Percentiles rank a stretch among this genome's conserved stretches.
Conservation (phyloP, 2,888 invertebrate species). For the Plebejus melissa region DNA sequence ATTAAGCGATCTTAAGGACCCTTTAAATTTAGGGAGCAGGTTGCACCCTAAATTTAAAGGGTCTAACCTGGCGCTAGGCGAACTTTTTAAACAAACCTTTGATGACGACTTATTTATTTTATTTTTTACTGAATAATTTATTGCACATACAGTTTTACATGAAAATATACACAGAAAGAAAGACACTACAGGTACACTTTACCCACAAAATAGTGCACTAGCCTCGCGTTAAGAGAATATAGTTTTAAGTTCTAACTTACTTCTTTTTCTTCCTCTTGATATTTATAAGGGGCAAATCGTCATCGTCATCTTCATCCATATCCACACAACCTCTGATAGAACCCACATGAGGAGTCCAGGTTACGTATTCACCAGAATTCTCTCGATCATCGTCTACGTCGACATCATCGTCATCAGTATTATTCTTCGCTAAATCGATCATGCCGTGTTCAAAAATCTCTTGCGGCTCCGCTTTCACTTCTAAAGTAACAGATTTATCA, state of each 20-base stretch:
- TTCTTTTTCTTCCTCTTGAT: background rate
- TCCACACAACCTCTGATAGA: background rate
- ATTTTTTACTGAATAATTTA: too few relatives aligned
- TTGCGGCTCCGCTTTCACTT: conserved; percentile 20
- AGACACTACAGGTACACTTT: too few relatives aligned
- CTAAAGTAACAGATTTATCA: conserved; percentile 12
- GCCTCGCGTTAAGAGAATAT: background rate
- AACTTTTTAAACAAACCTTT: background rate
- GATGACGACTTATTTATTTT: background rate
- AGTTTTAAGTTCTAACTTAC: background rate
- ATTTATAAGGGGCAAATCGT: background rate
- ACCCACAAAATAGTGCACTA: too few relatives aligned
- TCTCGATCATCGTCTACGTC: conserved; percentile 1
- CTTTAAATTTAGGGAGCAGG: background rate
- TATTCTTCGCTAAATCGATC: background rate
- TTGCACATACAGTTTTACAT: too few relatives aligned
- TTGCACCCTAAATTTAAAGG: background rate
- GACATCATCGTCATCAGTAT: background rate
- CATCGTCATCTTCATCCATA: background rate
- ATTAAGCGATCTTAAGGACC: background rate
- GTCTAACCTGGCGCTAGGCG: background rate
- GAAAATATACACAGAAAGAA: too few relatives aligned
- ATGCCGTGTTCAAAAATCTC: conserved; percentile 27
- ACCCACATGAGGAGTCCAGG: background rate
- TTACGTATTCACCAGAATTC: background rate